Evolutionary conservation across 1,140 invertebrate genomes (phyloP), one percentile per base, ranked within the genome.

Genomic region (Sminthurides bifidus): DNA sequence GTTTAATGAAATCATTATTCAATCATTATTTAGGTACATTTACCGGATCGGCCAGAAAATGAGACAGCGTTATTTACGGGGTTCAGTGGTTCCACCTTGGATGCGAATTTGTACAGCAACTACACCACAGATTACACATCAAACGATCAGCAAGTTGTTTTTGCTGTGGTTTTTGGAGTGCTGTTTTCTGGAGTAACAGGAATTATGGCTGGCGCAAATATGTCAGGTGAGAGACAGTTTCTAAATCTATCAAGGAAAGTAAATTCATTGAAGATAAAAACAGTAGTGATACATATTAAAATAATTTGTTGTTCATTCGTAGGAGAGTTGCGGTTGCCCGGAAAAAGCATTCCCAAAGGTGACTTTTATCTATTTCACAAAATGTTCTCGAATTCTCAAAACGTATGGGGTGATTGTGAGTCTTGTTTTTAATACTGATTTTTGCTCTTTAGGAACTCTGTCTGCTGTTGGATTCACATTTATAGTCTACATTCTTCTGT

Each of bases 131-230:
- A 96, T 77, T 96, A 96, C 68, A 86, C 84, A 0, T 78, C 77
- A 1, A 72, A 75, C 14, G 83, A 81, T 2, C 76, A 76, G 23
- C 68, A 78, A 64, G 84, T 85, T 17, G 81, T 82, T 68, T 97
- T 96, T 76, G 83, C 90, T 1, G 82, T 83, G 1, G 91, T 97
- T 19, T 98, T 98, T 74, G 91, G 91, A 24, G 91, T 95, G 5
- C 71, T 92, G 2, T 92, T 92, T 68, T 92, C 88, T 45, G 92
- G 92, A 21, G 91, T 98, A 2, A 99, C 96, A 8, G 96, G 96
- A 2, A 98, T 99, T 56, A 95, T 98, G 86, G 95, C 94, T 46
- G 96, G 96, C 6, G 94, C 95, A 19, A 99, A 98, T 72, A 97
- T 99, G 92, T 94, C 90, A 65, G 92, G 89, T 88, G 71, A 56